Evolutionary conservation across 2,797 vertebrate genomes (phyloP), one percentile per base, ranked within the genome.

Genomic region (Gallinago stenura): DNA sequence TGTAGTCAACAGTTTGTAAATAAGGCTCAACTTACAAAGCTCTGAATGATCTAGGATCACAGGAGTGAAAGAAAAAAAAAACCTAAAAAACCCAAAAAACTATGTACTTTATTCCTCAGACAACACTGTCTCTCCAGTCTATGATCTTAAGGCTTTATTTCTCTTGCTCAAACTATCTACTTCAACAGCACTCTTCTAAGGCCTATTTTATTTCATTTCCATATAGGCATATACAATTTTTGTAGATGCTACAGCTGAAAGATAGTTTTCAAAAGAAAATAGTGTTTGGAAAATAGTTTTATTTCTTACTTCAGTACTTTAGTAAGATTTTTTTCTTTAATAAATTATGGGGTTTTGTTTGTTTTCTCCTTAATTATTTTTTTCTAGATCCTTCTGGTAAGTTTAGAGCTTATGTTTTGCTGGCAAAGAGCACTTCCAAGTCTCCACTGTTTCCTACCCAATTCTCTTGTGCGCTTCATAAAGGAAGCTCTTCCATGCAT

Each of bases 1-100:
- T 71, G 10, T 9, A 71, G 45, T 15, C 48, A 95, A 68, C 20
- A 85, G 17, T 30, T 89, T 6, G 1, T 31, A 64, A 41, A 66
- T 84, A 66, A 26, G 7, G 7, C 10, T 91, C 56, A 68, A 83
- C 5, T 80, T 54, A 64, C 45, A 80, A 81, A 91, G 16, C 12
- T 83, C 18, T 89, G 69, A 86, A 78, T 69, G 48, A 86, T 81
- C 53, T 68, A 71, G 65, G 82, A 90, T 89, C 79, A 81, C 20
- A 57, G 25, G 3, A 48, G 16, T 75, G 15, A 78, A 89, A 83
- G 19, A 64, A 65, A 51, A 31, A 41, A 10, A 41, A 10, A 6
- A 15, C 43, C 10, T 10, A 20, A 45, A 12, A 46, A 46, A 21
- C 19, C 43, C 19, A 10, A 37, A 8, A 46, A 21, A 6, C 9